Evolutionary conservation across 2,113 vertebrate genomes (phyloP), one percentile per base, ranked within the genome.

Genomic region (Bambusicola thoracicus): DNA sequence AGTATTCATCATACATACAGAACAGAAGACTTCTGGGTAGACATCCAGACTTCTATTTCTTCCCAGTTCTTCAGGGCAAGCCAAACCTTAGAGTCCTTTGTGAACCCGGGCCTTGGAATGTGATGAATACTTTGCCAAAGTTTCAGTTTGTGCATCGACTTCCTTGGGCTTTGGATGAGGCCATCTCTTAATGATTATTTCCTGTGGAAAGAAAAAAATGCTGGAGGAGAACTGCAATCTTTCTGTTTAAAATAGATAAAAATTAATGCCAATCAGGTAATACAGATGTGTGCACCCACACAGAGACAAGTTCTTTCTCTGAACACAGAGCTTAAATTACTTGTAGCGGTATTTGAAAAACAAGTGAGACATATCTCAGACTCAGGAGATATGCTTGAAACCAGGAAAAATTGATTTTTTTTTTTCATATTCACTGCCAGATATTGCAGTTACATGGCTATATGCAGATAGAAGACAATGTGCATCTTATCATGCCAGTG

Each of bases 381-480:
- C 89, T 95, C 83, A 16, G 75, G 86, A 97, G 87, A 97, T 95
- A 97, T n/a, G 89, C 96, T 92, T 88, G 91, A 92, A 96, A 97
- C 62, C 72, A 93, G 90, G 81, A 78, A 95, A 97, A 97, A 96
- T 74, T 83, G 93, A 94, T 92, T 94, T 87, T 94, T 92, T 94
- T 92, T 93, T 92, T 96, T 94, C 85, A 85, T 93, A 95, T 92
- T 95, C 96, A 53, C 82, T 94, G 94, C 95, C 93, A 97, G 96
- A 97, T 96, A 96, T 66, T 90, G 90, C 90, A 53, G 72, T 81
- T 81, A 93, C 93, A 83, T 29, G 32, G 89, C 62, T 95, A 68
- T 96, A 97, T 97, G 97, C 97, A 98, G 98, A 97, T 94, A 97
- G 97, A 94, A 92, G 96, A 95, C 96, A 91, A 92, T 6, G 61